These are phyloP conservation scores for Percina caprodes DNA, from an alignment of 2,113 vertebrate species.

Conservation along the genomic window DNA sequence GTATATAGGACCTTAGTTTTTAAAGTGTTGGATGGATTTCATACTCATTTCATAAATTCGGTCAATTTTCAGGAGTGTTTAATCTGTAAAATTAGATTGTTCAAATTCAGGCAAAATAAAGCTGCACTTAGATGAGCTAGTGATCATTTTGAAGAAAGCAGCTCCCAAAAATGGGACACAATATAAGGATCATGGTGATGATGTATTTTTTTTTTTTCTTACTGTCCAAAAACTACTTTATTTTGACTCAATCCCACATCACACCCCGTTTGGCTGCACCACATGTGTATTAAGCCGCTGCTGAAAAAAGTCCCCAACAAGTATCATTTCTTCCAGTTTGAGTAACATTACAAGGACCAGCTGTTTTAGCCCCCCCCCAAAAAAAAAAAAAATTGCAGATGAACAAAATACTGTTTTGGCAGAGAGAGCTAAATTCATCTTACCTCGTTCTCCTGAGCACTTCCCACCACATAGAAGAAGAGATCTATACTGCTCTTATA, in stretches of 20 bases:
- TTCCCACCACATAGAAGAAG: constrained; percentile 90
- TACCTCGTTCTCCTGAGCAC: constrained; percentile 91
- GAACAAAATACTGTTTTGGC: neutral
- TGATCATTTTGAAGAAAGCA: neutral
- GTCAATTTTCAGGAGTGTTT: neutral
- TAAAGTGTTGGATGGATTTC: too few species aligned
- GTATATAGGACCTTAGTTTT: too few species aligned
- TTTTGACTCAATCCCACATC: neutral
- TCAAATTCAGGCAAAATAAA: neutral
- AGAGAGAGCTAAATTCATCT: neutral
- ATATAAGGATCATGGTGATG: neutral
- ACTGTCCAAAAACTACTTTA: neutral
- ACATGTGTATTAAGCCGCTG: neutral
- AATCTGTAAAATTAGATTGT: neutral
- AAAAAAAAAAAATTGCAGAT: neutral
- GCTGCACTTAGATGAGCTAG: neutral
- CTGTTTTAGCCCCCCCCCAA: neutral
- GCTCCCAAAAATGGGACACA: neutral
- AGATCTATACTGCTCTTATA: constrained; percentile 89
- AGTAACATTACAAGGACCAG: neutral
- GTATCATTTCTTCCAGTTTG: neutral
- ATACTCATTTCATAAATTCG: too few species aligned
- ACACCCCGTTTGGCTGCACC: neutral
- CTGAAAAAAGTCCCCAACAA: neutral
- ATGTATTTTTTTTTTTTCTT: neutral